phyloP scores from a whole-genome alignment of 2,797 vertebrate species.

The Cercopithecus hamlyni region DNA sequence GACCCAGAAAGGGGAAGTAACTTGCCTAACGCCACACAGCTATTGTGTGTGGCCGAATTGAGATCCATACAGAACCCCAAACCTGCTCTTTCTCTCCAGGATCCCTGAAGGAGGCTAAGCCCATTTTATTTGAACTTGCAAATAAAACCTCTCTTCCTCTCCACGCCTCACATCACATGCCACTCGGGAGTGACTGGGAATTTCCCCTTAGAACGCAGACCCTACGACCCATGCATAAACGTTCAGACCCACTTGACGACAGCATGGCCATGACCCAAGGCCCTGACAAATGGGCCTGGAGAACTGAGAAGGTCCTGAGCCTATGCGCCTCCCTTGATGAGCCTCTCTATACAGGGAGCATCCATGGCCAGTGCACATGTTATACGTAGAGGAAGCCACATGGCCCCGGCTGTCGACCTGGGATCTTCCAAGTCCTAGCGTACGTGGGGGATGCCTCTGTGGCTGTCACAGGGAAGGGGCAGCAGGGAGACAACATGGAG shows the following conservation, averaged over 20 bases:
- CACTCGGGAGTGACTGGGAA: not conserved
- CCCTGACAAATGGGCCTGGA: not conserved
- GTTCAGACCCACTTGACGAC: not conserved
- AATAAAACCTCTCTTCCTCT: not conserved
- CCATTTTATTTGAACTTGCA: not conserved
- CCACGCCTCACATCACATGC: not conserved
- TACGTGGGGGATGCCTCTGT: not conserved
- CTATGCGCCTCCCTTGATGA: not conserved
- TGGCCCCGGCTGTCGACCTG: fast-evolving
- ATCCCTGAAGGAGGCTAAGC: not conserved
- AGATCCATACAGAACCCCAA: not conserved
- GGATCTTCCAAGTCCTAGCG: not conserved
- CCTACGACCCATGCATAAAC: not conserved
- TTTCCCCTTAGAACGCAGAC: not conserved
- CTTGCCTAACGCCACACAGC: not conserved
- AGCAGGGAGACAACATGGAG: not conserved
- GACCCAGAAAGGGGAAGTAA: not conserved
- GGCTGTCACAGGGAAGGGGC: not conserved
- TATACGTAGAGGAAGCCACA: not conserved
- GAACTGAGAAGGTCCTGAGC: not conserved
- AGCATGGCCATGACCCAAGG: not conserved
- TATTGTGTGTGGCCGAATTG: not conserved
- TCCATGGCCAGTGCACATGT: fast-evolving
- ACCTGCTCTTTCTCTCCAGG: not conserved
- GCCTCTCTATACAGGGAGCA: not conserved